Base-by-base conservation (phyloP, 2,888 invertebrate genomes). In the Melipona beecheii region DNA sequence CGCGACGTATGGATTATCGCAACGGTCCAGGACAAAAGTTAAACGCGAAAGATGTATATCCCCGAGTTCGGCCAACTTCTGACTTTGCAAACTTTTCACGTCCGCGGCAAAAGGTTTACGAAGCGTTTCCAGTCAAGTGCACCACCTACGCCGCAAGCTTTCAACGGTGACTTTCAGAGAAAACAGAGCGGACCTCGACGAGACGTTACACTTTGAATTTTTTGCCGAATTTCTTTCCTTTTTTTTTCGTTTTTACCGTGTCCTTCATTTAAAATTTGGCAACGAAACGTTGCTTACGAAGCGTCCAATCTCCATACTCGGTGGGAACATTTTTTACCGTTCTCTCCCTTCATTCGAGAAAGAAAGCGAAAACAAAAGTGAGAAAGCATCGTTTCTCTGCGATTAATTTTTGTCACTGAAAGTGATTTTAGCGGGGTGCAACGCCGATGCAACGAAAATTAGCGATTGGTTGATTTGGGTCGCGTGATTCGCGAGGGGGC, bases 31-130 rank as follows among this genome's bases (percentile, higher is more conserved):
- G 54, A 56, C 36, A 70, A 70, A 56, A 70, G 70, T 56, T 36
- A 70, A 70, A 70, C 56, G 36, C n/a, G n/a, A 70, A 43, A 54
- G 36, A 54, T 56, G 54, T 4, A 52, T 70, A 56, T 70, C n/a
- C 36, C 54, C 15, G 17, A 17, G n/a, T 27, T 24, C 2, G 13
- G n/a, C 36, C 21, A 70, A 70, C 70, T 56, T 70, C n/a, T n/a
- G n/a, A 54, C 70, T 70, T 70, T 17, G 54, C 31, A 17, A 56
- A 56, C 70, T 70, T 36, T 70, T 54, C 70, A 36, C 56, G 36
- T 70, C 56, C 70, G 21, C n/a, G 4, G n/a, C 43, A 36, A 17
- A 54, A 70, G 54, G 54, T 70, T 70, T 52, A 70, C 54, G 54
- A 54, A 31, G 36, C 36, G n/a, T 70, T 70, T 36, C 54, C 21